Base-by-base conservation (phyloP, 1,140 invertebrate genomes). In the Eriocheir sinensis region DNA sequence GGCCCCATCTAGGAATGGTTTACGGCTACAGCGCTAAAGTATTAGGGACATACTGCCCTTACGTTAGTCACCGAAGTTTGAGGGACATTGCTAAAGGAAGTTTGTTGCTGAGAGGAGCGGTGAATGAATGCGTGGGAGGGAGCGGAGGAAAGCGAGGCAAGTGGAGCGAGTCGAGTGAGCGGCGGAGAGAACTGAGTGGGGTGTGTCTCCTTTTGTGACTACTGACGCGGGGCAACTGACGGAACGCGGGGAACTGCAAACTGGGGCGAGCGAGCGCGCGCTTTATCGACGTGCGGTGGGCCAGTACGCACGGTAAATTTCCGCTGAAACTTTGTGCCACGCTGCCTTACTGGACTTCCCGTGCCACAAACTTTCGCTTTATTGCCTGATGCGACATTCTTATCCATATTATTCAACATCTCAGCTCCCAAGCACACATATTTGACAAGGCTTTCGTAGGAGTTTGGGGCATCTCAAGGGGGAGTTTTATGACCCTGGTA, bases 271-370 rank as follows among this genome's bases (percentile, higher is more conserved):
- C 41, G 89, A 90, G 30, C 34, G 89, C 48, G 48, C 89, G 53
- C 30, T 90, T 90, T 90, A 90, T 90, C 89, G 89, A 90, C 89
- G 89, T 90, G 53, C 48, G 12, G 89, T 32, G 89, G 89, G 32
- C 89, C 89, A 90, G 48, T 72, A 30, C 36, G n/a, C 41, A 90
- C 53, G 89, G 53, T 90, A 72, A 90, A 90, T 90, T 90, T 90
- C 48, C 89, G 89, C 32, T 90, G 48, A 90, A 90, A 90, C 89
- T 90, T 34, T 90, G 48, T 90, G 60, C 60, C 48, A 72, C 89
- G 36, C 48, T 53, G 17, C 34, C 32, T 90, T 90, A 30, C 21
- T n/a, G n/a, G 48, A 36, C n/a, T 90, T 90, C 89, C 41, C 36
- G 32, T 27, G 44, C 15, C 88, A 32, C n/a, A 17, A 53, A 89